Conservation (phyloP, 2,113 vertebrate genomes). For the Mugil cephalus region DNA sequence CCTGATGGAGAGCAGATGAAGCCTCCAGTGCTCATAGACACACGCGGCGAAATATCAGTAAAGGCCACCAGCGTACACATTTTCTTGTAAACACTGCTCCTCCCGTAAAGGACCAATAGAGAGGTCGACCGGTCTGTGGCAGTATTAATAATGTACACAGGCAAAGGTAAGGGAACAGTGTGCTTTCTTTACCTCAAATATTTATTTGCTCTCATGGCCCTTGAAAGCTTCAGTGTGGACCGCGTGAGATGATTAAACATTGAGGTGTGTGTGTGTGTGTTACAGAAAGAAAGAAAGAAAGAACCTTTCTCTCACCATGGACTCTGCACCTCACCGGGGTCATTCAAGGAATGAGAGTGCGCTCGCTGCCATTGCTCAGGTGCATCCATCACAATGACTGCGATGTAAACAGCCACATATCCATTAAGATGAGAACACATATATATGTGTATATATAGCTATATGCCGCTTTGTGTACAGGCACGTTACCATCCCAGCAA, state of each 20-base stretch:
- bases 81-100: slow-evolving; percentile 50
- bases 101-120: slow-evolving; percentile 51
- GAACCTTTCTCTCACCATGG: slow-evolving; percentile 62
- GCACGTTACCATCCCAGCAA: background rate
- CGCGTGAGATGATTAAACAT: slow-evolving; percentile 55
- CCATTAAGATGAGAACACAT: slow-evolving; percentile 52
- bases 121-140: slow-evolving; percentile 45
- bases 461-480: slow-evolving; percentile 5
- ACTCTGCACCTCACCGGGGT: slow-evolving; percentile 37
- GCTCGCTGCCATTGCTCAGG: slow-evolving; percentile 50
- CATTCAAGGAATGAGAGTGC: slow-evolving; percentile 55
- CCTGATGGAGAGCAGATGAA: slow-evolving; percentile 1
- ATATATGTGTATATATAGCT: slow-evolving; percentile 9
- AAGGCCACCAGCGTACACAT: slow-evolving; percentile 31
- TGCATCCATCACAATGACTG: slow-evolving; percentile 47
- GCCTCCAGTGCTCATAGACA: background rate
- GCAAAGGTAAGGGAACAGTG: slow-evolving; percentile 48
- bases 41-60: slow-evolving; percentile 36
- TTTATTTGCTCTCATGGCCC: slow-evolving; percentile 73
- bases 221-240: slow-evolving; percentile 70
- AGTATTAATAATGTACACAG: slow-evolving; percentile 75
- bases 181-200: slow-evolving; percentile 77
- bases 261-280: slow-evolving; percentile 3
- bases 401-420: slow-evolving; percentile 23
- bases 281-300: background rate